phyloP scores from a whole-genome alignment of 2,797 vertebrate genomes.

The Thamnophis elegans region DNA sequence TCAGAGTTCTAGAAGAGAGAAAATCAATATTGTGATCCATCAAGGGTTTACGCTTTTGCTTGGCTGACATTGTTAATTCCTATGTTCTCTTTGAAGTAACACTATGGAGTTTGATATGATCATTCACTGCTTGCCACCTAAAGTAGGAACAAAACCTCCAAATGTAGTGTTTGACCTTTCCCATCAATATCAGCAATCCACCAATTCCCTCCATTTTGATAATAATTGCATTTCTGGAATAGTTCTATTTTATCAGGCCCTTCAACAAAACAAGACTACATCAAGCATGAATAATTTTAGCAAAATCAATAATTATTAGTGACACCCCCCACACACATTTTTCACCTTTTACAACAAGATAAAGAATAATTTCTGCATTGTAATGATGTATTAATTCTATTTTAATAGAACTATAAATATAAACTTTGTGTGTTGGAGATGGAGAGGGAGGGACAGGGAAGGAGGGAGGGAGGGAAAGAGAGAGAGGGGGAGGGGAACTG shows the following conservation, averaged over 20 bases:
- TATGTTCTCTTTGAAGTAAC: slow-evolving; percentile 14
- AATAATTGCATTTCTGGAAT: slow-evolving; percentile 9
- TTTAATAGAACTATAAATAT: not conserved
- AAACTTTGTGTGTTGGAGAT: not conserved
- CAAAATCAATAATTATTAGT: not conserved
- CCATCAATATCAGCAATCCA: slow-evolving; percentile 14
- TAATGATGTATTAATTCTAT: not conserved
- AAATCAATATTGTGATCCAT: slow-evolving; percentile 5
- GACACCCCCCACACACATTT: not conserved
- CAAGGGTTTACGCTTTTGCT: not conserved
- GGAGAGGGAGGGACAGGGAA: fast-evolving
- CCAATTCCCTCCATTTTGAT: not conserved
- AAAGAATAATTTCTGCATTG: not conserved
- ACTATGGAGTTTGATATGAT: slow-evolving; percentile 11
- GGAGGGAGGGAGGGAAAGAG: fast-evolving
- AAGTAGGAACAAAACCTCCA: slow-evolving; percentile 18
- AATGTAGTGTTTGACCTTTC: slow-evolving; percentile 28
- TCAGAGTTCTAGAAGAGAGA: slow-evolving; percentile 7
- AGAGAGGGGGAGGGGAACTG: not conserved
- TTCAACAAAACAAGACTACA: slow-evolving; percentile 15
- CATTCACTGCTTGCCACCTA: not conserved
- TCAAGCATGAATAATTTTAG: not conserved
- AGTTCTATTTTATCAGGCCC: not conserved
- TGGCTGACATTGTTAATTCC: not conserved
- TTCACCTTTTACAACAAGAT: not conserved